Evolutionary conservation across 2,888 invertebrate species (phyloP).

Genomic region (Anarsia innoxiella): DNA sequence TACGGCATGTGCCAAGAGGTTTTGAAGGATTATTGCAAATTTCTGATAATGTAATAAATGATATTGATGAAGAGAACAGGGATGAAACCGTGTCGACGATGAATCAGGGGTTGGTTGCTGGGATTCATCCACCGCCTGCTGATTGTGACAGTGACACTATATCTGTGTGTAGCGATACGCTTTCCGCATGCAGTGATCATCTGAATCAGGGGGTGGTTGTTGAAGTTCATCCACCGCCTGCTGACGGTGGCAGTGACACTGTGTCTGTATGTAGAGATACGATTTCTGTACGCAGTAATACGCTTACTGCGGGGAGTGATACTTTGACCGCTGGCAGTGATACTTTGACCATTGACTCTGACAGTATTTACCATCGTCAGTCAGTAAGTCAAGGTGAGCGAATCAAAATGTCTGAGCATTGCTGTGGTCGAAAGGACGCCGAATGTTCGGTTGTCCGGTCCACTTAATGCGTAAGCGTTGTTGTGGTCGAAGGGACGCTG

Average conservation of each 20-base stretch:
- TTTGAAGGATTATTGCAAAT: neutral
- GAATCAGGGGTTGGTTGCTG: neutral
- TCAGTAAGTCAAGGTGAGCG: neutral
- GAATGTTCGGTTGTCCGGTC: neutral
- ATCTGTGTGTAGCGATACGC: neutral
- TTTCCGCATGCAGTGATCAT: neutral
- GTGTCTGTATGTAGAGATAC: neutral
- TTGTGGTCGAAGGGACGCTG: neutral
- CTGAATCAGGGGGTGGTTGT: no score
- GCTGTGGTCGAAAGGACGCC: neutral
- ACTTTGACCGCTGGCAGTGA: neutral
- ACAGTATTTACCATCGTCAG: neutral
- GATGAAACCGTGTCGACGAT: conserved; percentile 1
- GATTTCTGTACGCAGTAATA: neutral
- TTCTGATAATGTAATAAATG: neutral
- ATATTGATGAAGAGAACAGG: neutral
- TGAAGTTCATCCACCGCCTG: no score
- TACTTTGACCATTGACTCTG: neutral
- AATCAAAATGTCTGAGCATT: neutral
- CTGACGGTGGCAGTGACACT: no score
- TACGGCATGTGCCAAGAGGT: conserved; percentile 1
- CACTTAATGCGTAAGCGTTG: neutral
- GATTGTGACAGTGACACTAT: conserved; percentile 1
- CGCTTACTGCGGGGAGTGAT: neutral
- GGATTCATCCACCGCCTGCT: neutral